Conservation (phyloP, 2,113 vertebrate genomes). For the Suricata suricatta region DNA sequence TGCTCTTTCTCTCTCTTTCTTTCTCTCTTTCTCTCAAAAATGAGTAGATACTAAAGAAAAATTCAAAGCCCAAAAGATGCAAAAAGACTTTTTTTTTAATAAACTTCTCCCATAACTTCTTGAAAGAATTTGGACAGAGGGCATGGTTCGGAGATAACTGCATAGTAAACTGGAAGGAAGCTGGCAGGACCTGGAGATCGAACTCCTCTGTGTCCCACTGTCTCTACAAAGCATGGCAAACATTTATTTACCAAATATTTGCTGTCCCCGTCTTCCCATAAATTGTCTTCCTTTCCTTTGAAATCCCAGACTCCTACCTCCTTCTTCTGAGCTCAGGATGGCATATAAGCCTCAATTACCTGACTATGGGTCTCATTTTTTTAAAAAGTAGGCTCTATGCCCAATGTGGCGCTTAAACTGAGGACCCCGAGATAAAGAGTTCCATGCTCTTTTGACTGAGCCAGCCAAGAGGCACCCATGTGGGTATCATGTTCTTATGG, state of each 20-base stretch:
- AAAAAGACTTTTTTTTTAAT: not conserved
- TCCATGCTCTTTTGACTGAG: not conserved
- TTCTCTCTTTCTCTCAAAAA: too few relatives aligned
- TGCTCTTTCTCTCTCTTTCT: too few relatives aligned
- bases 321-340: not conserved
- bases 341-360: not conserved
- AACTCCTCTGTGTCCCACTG: not conserved
- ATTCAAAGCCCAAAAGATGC: not conserved
- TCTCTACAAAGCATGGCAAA: not conserved
- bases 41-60: too few relatives aligned
- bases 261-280: not conserved
- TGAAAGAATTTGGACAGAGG: not conserved
- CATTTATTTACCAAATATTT: not conserved
- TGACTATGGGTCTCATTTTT: not conserved
- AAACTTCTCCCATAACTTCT: not conserved
- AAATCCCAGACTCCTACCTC: not conserved
- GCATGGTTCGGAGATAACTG: not conserved
- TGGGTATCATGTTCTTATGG: not conserved
- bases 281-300: not conserved
- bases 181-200: not conserved
- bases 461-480: not conserved
- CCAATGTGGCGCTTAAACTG: not conserved
- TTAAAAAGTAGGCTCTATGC: not conserved
- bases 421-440: not conserved
- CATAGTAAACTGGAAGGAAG: not conserved